Conservation (phyloP, 2,888 invertebrate species). For the Cantharis nigra region DNA sequence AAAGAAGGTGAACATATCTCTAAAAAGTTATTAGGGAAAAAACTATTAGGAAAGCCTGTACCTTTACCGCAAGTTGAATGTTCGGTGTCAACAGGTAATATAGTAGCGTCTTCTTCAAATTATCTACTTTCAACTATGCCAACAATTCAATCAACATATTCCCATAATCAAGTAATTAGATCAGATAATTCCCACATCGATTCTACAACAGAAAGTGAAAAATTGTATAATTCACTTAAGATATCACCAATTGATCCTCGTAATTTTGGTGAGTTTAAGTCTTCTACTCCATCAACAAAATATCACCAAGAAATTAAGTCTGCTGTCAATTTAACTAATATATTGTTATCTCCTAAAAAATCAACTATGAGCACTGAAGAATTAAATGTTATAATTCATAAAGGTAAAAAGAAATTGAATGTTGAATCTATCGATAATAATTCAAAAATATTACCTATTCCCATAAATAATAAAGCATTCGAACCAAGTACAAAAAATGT, state of each 20-base stretch:
- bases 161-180: neutral
- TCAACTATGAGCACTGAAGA: conserved; percentile 80
- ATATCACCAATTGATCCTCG: conserved; percentile 73
- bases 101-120: conserved; percentile 28
- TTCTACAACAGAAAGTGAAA: neutral
- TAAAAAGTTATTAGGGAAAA: conserved; percentile 40
- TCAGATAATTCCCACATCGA: neutral
- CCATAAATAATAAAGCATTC: neutral
- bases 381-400: conserved; percentile 76
- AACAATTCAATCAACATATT: neutral
- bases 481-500: conserved; percentile 57
- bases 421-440: conserved; percentile 63
- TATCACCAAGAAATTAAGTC: conserved; percentile 54
- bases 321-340: conserved; percentile 58
- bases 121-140: neutral
- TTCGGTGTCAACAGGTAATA: neutral
- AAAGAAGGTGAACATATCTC: neutral
- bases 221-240: conserved; percentile 56
- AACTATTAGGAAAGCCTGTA: conserved; percentile 47
- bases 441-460: conserved; percentile 51
- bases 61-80: conserved; percentile 36
- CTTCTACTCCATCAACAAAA: conserved; percentile 67
- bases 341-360: conserved; percentile 68
- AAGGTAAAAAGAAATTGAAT: conserved; percentile 74
- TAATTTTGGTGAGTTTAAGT: conserved; percentile 62